These are phyloP conservation scores for Trachelipus rathkii DNA, from an alignment of 1,140 invertebrate genomes.

Conservation along the genomic window DNA sequence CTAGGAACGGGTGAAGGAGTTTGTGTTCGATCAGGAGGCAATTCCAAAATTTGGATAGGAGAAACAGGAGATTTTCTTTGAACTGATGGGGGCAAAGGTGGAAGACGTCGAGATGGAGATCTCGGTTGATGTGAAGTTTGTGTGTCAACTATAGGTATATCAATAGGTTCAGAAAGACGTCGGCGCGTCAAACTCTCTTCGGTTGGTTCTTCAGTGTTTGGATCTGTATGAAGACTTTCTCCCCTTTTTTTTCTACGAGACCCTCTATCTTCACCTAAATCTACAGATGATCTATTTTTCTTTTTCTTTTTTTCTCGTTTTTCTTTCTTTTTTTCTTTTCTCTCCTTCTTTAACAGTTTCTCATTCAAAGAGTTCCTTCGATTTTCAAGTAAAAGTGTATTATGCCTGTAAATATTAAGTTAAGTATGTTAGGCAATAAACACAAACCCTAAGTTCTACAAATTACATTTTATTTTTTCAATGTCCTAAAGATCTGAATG, in stretches of 20 bases:
- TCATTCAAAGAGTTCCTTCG: slow-evolving; percentile 65
- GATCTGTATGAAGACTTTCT: not conserved
- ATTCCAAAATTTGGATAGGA: slow-evolving; percentile 2
- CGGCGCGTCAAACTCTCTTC: not conserved
- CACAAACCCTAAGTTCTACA: too few relatives aligned
- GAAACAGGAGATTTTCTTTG: not conserved
- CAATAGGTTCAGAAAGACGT: slow-evolving; percentile 13
- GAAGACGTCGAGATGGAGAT: not conserved
- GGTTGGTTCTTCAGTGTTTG: not conserved
- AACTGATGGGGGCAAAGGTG: not conserved
- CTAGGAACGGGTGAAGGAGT: slow-evolving; percentile 1
- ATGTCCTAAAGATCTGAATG: too few relatives aligned
- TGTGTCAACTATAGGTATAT: slow-evolving; percentile 16
- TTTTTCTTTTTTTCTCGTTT: slow-evolving; percentile 56
- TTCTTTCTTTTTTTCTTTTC: slow-evolving; percentile 66
- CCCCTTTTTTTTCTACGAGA: slow-evolving; percentile 22
- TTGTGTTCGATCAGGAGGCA: not conserved
- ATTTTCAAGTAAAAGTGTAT: slow-evolving; percentile 64
- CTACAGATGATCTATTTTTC: slow-evolving; percentile 30
- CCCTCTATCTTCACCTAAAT: slow-evolving; percentile 28
- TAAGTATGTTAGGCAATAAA: too few relatives aligned
- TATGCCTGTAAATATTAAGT: slow-evolving; percentile 51
- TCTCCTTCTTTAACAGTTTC: slow-evolving; percentile 66
- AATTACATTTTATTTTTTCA: too few relatives aligned
- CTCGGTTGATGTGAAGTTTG: not conserved